A percentile compares a stretch with the other conserved stretches of the same genome.
These are phyloP conservation scores for Oryzaephilus surinamensis DNA, from an alignment of 1,140 invertebrate species.

Conservation along the genomic window DNA sequence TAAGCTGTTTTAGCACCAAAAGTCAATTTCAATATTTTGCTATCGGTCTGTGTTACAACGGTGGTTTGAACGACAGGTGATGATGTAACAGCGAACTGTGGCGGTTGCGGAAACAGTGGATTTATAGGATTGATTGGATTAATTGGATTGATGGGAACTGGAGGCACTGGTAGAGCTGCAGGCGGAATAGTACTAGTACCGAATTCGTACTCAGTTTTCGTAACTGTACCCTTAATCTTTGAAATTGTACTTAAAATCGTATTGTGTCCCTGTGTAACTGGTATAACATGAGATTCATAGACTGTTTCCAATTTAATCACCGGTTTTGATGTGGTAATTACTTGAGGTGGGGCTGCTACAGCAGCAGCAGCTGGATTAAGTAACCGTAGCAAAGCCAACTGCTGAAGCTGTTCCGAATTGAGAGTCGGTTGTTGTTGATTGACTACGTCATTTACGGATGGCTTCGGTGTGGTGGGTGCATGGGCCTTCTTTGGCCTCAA, in stretches of 20 bases:
- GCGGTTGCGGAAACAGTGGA: conserved; percentile 45
- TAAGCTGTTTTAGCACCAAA: conserved; percentile 82
- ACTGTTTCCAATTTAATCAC: conserved; percentile 63
- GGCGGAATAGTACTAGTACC: conserved; percentile 59
- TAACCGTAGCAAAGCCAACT: conserved; percentile 57
- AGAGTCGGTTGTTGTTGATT: conserved; percentile 45
- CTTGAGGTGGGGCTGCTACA: conserved; percentile 47
- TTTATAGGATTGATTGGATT: too few relatives aligned
- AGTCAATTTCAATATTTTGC: conserved; percentile 71
- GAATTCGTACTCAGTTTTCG: conserved; percentile 58
- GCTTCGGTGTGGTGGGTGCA: conserved; percentile 40
- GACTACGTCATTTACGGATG: too few relatives aligned
- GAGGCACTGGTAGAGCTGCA: conserved; percentile 36
- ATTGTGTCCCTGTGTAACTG: conserved; percentile 59
- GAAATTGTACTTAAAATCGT: conserved; percentile 68
- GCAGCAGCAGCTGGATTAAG: conserved; percentile 54
- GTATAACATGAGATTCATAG: conserved; percentile 71
- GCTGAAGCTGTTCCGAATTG: conserved; percentile 62
- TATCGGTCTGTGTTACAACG: conserved; percentile 66
- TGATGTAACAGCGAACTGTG: conserved; percentile 68
- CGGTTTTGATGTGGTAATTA: conserved; percentile 66
- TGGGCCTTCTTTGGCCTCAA: conserved; percentile 48
- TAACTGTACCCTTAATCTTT: conserved; percentile 51
- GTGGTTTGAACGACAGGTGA: conserved; percentile 71
- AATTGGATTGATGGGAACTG: too few relatives aligned